These are phyloP conservation scores for Aratinga solstitialis DNA, from an alignment of 2,797 vertebrate species.

Conservation along the genomic window DNA sequence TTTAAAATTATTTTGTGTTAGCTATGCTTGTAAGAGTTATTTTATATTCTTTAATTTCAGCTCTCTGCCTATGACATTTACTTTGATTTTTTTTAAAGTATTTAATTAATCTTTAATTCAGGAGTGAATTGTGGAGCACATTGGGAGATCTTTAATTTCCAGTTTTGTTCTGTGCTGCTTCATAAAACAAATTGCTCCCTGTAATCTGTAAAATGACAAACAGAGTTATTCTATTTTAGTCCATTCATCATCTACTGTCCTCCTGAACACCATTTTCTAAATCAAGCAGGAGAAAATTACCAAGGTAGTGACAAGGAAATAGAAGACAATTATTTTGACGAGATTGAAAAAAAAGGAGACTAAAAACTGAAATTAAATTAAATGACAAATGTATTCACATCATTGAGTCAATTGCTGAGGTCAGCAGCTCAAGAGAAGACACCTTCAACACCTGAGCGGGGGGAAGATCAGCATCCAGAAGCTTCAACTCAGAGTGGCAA, in stretches of 20 bases:
- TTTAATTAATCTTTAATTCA: conserved; percentile 53
- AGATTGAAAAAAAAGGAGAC: neutral
- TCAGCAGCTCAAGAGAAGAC: no score
- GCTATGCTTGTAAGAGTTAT: neutral
- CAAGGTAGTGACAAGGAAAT: neutral
- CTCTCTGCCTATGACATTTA: conserved; percentile 20
- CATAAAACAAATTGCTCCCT: conserved; percentile 29
- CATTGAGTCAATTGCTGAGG: neutral
- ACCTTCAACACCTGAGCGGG: no score
- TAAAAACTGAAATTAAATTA: conserved; percentile 1
- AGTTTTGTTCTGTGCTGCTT: conserved; percentile 18
- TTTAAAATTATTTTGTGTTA: neutral
- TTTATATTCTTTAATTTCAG: conserved; percentile 38
- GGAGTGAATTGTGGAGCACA: neutral
- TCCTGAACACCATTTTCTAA: conserved; percentile 17
- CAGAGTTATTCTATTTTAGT: conserved; percentile 20
- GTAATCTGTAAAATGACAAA: conserved; percentile 46
- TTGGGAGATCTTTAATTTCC: conserved; percentile 44
- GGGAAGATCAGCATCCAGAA: no score
- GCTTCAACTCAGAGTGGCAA: no score
- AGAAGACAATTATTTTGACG: neutral
- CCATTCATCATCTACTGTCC: conserved; percentile 5
- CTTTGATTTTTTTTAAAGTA: neutral
- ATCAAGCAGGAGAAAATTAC: conserved; percentile 16
- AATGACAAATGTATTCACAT: neutral